Conservation (phyloP, 2,888 invertebrate genomes). For the Pandemis heparana region DNA sequence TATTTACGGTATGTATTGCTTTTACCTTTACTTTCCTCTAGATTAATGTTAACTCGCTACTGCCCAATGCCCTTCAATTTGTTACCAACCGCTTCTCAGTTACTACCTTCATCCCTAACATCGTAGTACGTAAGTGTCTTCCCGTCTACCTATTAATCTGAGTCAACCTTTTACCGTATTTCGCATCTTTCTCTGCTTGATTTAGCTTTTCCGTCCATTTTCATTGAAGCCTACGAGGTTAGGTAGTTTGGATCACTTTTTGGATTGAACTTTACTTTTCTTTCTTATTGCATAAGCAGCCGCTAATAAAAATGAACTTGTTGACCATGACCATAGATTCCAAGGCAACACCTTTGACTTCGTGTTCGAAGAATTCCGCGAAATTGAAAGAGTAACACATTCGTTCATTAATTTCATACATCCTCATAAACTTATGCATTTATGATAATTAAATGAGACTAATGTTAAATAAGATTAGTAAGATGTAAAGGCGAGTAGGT, state of each 20-base stretch:
- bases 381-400: too few species aligned
- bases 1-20: not conserved
- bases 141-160: slow-evolving; percentile 12
- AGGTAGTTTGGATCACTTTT: not conserved
- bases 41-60: slow-evolving; percentile 20
- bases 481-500: too few species aligned
- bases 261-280: not conserved
- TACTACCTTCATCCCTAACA: slow-evolving; percentile 5
- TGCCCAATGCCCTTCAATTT: slow-evolving; percentile 14
- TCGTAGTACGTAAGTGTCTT: not conserved
- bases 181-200: slow-evolving; percentile 16
- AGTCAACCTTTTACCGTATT: slow-evolving; percentile 12
- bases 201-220: not conserved
- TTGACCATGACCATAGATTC: not conserved
- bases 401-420: too few species aligned
- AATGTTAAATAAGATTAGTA: too few species aligned
- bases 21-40: not conserved
- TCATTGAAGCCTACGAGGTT: not conserved
- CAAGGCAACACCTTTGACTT: too few species aligned
- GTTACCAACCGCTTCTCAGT: slow-evolving; percentile 18
- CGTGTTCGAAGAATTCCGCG: too few species aligned
- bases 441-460: too few species aligned
- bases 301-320: not conserved
- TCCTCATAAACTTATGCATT: too few species aligned
- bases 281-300: not conserved